These are phyloP conservation scores for Zosterops borbonicus DNA, from an alignment of 2,113 vertebrate species.

Conservation along the genomic window DNA sequence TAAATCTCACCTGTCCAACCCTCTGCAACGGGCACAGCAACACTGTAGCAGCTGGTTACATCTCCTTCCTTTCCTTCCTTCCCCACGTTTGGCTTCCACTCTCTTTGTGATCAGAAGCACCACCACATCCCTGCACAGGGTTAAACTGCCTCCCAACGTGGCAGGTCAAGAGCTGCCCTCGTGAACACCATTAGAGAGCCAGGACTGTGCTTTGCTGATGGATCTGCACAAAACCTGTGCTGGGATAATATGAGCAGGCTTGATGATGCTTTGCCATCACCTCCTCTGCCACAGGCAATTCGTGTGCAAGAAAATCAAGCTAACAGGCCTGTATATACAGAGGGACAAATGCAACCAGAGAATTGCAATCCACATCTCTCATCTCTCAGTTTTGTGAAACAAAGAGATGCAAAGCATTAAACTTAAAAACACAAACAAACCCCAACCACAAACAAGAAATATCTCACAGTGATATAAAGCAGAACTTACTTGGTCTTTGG, in stretches of 20 bases:
- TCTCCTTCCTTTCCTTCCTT: neutral
- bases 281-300: neutral
- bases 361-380: neutral
- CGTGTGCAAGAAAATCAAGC: neutral
- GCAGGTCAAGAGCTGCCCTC: neutral
- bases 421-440: neutral
- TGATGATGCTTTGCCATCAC: neutral
- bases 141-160: rapidly evolving
- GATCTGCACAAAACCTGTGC: neutral
- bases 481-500: neutral
- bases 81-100: neutral
- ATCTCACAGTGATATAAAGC: neutral
- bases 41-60: neutral
- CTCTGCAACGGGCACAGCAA: neutral
- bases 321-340: neutral
- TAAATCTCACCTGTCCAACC: neutral
- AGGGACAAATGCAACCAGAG: neutral
- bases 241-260: neutral
- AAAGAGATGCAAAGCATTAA: neutral
- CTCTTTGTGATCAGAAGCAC: neutral
- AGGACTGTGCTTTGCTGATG: neutral
- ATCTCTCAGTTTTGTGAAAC: neutral
- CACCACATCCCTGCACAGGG: rapidly evolving
- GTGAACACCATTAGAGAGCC: neutral
- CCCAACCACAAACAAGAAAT: neutral